A percentile compares a stretch with the other conserved stretches of the same genome.
Evolutionary conservation across 2,888 invertebrate genomes (phyloP).

Genomic region (Ypsolopha sequella): DNA sequence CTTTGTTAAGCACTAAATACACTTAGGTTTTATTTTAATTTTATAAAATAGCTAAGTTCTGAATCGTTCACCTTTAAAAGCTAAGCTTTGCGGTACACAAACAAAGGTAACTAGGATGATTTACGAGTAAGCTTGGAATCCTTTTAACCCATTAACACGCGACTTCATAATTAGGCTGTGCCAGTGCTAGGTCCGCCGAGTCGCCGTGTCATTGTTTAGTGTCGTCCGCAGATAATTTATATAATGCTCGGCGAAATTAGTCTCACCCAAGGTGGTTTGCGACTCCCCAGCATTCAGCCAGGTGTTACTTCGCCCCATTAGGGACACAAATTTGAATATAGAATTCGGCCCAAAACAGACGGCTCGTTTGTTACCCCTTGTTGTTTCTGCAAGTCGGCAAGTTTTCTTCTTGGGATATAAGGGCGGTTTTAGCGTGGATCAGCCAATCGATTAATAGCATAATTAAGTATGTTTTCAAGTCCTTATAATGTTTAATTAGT

Average conservation of each 20-base stretch:
- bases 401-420: too few species aligned
- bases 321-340: neutral
- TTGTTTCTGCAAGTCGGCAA: neutral
- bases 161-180: slow-evolving; percentile 30
- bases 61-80: neutral
- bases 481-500: too few species aligned
- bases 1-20: too few species aligned
- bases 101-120: slow-evolving; percentile 16
- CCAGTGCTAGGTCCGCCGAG: neutral
- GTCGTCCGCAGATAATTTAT: slow-evolving; percentile 42
- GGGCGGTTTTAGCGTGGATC: too few species aligned
- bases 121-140: slow-evolving; percentile 33
- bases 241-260: slow-evolving; percentile 57
- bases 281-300: slow-evolving; percentile 27
- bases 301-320: slow-evolving; percentile 25
- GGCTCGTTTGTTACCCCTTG: neutral
- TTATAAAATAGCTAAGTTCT: too few species aligned
- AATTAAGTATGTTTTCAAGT: too few species aligned
- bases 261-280: slow-evolving; percentile 17
- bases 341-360: neutral
- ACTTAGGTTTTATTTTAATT: too few species aligned
- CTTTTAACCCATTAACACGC: slow-evolving; percentile 31
- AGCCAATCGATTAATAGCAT: too few species aligned
- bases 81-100: neutral
- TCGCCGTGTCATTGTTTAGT: slow-evolving; percentile 47